These are phyloP conservation scores for Exocentrus adspersus DNA, from an alignment of 2,888 invertebrate genomes.

Conservation along the genomic window DNA sequence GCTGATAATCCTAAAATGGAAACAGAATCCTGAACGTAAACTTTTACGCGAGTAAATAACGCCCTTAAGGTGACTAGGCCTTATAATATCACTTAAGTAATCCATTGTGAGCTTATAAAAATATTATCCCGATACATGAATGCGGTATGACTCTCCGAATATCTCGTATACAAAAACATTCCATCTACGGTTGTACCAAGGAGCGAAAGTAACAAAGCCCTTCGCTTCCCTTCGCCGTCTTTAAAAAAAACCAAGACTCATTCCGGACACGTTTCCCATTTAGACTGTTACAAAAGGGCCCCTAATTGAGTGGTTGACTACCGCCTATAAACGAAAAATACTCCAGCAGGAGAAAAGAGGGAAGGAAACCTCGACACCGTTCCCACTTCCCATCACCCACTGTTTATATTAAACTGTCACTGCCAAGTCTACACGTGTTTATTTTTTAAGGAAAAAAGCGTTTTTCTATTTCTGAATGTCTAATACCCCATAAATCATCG, in stretches of 20 bases:
- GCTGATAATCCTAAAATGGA: too few species aligned
- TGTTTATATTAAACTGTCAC: conserved; percentile 38
- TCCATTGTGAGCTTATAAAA: too few species aligned
- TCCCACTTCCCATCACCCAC: too few species aligned
- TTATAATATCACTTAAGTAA: too few species aligned
- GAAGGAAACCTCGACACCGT: conserved; percentile 25
- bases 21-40: too few species aligned
- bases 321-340: neutral
- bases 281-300: neutral
- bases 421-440: conserved; percentile 35
- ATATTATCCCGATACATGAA: too few species aligned
- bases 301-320: conserved; percentile 3
- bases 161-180: neutral
- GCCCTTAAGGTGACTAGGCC: too few species aligned
- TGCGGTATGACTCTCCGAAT: neutral
- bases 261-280: neutral
- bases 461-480: conserved; percentile 40
- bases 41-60: too few species aligned
- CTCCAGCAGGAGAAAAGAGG: too few species aligned
- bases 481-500: conserved; percentile 41
- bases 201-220: neutral
- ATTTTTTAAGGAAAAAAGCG: conserved; percentile 40
- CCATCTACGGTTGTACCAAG: neutral
- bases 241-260: neutral
- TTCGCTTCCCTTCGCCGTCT: neutral